Conservation (phyloP, 2,797 vertebrate species). For the Eulemur mongoz region DNA sequence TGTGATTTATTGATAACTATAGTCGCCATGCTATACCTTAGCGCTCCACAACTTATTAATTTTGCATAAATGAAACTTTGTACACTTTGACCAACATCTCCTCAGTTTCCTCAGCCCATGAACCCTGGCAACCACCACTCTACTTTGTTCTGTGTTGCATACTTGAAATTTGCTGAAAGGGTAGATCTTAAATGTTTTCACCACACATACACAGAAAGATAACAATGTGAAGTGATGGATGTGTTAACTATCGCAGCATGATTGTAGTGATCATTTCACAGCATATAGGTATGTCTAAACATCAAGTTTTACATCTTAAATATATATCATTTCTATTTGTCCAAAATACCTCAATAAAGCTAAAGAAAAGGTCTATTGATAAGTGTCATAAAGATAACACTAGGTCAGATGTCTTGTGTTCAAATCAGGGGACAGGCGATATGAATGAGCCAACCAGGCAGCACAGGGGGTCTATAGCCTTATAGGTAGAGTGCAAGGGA, state of each 20-base stretch:
- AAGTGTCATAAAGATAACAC: not conserved
- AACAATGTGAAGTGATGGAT: not conserved
- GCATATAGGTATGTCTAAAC: not conserved
- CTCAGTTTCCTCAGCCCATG: no score
- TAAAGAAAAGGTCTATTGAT: not conserved
- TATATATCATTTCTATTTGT: not conserved
- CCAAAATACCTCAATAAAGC: not conserved
- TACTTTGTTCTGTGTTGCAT: not conserved
- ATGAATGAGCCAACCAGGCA: not conserved
- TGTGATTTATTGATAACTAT: not conserved
- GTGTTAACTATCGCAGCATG: not conserved
- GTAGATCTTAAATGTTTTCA: not conserved
- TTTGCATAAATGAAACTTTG: not conserved
- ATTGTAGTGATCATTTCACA: not conserved
- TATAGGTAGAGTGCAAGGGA: not conserved
- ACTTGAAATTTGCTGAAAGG: not conserved
- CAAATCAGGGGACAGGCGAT: not conserved
- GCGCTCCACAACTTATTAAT: not conserved
- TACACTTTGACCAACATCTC: not conserved
- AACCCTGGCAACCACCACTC: not conserved
- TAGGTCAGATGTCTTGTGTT: not conserved
- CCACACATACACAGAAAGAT: not conserved
- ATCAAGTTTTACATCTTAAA: not conserved
- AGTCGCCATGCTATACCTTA: not conserved
- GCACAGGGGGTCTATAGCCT: not conserved